Evolutionary conservation across 2,113 vertebrate genomes (phyloP), one percentile per base, ranked within the genome.

Genomic region (Lophius piscatorius): DNA sequence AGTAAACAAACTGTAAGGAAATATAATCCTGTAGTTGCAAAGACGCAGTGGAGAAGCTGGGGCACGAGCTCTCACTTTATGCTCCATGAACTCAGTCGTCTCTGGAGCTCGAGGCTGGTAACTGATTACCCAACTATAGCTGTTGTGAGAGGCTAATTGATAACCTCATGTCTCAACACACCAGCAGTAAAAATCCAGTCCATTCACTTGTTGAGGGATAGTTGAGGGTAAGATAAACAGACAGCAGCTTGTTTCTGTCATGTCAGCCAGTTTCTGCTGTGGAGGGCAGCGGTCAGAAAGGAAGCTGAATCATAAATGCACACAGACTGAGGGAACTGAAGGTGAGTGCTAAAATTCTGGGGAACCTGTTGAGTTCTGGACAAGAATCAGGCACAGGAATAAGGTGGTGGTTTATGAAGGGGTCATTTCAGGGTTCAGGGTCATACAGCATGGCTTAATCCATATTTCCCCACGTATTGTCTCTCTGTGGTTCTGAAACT

Each of bases 321-420:
- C 42, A 0, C 72, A 74, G 66, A 64, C 72, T 9, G n/a, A 17
- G 42, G 12, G 4, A 9, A 22, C n/a, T n/a, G n/a, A 2, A 42
- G 83, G 87, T 86, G 60, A 83, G 79, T 45, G 61, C 9, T 9
- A 7, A n/a, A n/a, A n/a, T n/a, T n/a, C n/a, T n/a, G n/a, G n/a
- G n/a, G n/a, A n/a, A n/a, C n/a, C n/a, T n/a, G n/a, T n/a, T n/a
- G n/a, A n/a, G n/a, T n/a, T n/a, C n/a, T n/a, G n/a, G n/a, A n/a
- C n/a, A n/a, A n/a, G n/a, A n/a, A n/a, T n/a, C 29, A 31, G 29
- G 11, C 29, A 31, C n/a, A 31, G 29, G 29, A 28, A 28, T 10
- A 10, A 31, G 29, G 31, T 4, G 12, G 11, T 35, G 21, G 18
- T 42, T 22, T 42, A n/a, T 21, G 14, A 42, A 29, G 1, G 18